Base-by-base conservation (phyloP, 1,140 invertebrate species). In the Brachionus manjavacas region DNA sequence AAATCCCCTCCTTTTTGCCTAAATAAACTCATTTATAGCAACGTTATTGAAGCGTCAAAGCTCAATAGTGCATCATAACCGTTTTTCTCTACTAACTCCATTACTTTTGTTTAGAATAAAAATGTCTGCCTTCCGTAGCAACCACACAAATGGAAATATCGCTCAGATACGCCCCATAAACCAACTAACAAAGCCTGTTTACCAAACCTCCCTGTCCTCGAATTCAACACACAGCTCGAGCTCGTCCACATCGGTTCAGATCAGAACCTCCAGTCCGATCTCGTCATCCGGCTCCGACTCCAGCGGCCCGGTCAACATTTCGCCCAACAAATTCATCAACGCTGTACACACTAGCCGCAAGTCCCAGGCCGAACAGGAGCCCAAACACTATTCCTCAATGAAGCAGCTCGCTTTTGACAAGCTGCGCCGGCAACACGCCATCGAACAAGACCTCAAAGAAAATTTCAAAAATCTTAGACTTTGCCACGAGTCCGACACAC, bases 391-490 rank as follows among this genome's bases (percentile, higher is more conserved):
- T 14, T 9, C 20, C 12, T 81, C 79, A 64, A 60, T 81, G 31
- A 81, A 81, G 16, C 52, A 81, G 41, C 79, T 81, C 16, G 79
- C 79, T 7, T 81, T 41, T 43, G 52, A 81, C 16, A 81, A 81
- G 28, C 52, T 81, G 2, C 31, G 79, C 12, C 52, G 64, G 0
- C 79, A 81, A 46, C 79, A 81, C 25, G 64, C 64, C 2, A 64
- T 81, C 20, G 79, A 81, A 46, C 35, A 81, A 41, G 79, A 81
- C 39, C 31, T 81, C n/a, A 60, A 68, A 41, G 35, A 81, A 46
- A 60, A 60, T n/a, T n/a, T 81, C 14, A 28, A 68, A 60, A 0
- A 35, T 14, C 9, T 46, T 0, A 81, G 41, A 4, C 35, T 43
- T 3, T 6, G 11, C 20, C 20, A 68, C 0, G 16, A 60, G 8